Conservation (phyloP, 2,888 invertebrate species). For the Cataglyphis cursor region DNA sequence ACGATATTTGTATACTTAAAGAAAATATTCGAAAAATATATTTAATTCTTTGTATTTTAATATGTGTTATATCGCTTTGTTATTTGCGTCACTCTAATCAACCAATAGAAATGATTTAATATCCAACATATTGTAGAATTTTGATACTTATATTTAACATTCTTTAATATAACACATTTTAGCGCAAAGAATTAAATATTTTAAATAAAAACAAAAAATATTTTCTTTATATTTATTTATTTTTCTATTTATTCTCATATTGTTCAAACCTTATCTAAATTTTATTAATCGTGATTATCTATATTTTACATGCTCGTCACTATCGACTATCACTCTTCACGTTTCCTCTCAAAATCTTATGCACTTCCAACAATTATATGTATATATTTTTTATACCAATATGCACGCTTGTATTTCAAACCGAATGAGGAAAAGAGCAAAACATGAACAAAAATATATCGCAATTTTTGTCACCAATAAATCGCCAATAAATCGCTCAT, state of each 20-base stretch:
- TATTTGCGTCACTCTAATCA: neutral
- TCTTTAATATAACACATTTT: neutral
- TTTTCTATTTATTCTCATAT: neutral
- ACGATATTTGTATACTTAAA: neutral
- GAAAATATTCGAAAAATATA: neutral
- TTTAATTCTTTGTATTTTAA: conserved; percentile 40
- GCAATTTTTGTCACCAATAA: neutral
- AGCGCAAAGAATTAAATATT: conserved; percentile 21
- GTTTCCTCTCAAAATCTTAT: conserved; percentile 6
- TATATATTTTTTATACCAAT: conserved; percentile 47
- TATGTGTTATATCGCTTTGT: neutral
- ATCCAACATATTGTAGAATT: conserved; percentile 2
- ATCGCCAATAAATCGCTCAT: neutral
- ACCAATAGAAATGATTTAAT: conserved; percentile 5
- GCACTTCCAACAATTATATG: conserved; percentile 15
- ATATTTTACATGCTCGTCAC: conserved; percentile 20
- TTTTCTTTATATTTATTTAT: neutral
- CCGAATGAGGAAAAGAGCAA: conserved; percentile 65
- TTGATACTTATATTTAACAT: neutral
- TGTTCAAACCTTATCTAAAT: neutral
- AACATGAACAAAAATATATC: conserved; percentile 13
- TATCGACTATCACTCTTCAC: conserved; percentile 30
- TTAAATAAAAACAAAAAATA: neutral
- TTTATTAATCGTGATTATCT: neutral
- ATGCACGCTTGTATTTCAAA: conserved; percentile 61